phyloP scores from a whole-genome alignment of 2,797 vertebrate genomes.

The Taeniopygia guttata region DNA sequence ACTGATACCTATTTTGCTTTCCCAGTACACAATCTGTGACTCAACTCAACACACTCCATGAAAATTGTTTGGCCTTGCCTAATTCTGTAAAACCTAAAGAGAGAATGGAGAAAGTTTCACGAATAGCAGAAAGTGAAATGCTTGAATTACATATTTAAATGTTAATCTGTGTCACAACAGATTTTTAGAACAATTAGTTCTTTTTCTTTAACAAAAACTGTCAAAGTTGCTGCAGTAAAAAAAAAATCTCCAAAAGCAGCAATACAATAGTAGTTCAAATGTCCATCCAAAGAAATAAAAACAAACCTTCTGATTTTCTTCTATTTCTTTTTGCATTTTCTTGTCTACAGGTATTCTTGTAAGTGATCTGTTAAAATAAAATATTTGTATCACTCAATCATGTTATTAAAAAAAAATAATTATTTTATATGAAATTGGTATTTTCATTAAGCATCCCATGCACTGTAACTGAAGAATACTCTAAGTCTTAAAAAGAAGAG shows the following conservation, averaged over 20 bases:
- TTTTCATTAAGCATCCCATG: background rate
- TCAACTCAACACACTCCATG: background rate
- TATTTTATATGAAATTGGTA: background rate
- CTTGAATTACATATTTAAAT: background rate
- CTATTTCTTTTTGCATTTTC: slow-evolving; percentile 92
- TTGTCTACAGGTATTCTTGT: slow-evolving; percentile 88
- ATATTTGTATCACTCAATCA: background rate
- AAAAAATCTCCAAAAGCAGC: background rate
- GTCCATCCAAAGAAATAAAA: background rate
- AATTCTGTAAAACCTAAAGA: background rate
- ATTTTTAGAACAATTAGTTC: background rate
- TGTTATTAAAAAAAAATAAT: background rate
- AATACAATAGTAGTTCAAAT: background rate
- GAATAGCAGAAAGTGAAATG: background rate
- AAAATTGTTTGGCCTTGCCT: background rate
- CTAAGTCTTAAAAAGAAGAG: background rate
- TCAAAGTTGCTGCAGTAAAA: background rate
- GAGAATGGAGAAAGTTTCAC: background rate
- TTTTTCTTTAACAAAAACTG: background rate
- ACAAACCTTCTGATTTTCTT: slow-evolving; percentile 95
- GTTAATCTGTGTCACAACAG: background rate
- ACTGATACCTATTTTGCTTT: background rate
- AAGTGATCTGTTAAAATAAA: slow-evolving; percentile 89
- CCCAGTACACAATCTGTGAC: background rate
- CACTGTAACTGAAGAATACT: background rate